Evolutionary conservation across 2,888 invertebrate species (phyloP), one percentile per base, ranked within the genome.

Genomic region (Hofmannophila pseudospretella): DNA sequence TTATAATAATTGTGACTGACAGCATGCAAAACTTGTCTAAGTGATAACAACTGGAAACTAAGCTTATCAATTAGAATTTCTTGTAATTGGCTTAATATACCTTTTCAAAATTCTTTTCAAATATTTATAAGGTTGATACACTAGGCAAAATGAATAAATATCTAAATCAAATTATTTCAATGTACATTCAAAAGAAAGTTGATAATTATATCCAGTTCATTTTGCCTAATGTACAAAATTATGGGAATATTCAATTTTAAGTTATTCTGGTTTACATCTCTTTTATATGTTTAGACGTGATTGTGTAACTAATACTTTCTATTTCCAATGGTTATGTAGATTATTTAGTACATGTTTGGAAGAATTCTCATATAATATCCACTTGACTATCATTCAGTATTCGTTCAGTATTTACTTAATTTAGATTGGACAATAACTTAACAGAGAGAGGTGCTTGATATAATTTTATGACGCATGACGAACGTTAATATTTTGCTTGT

Each of bases 1-100:
- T 72, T 58, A 67, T 65, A 71, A 67, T 68, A 73, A 60, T 63
- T 81, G 84, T 86, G 77, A 85, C 82, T 86, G 76, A 86, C 85
- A 67, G 85, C 85, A 86, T 86, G 85, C 81, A 49, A 65, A 47
- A 61, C 58, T 62, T 61, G 49, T 67, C 65, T 60, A 49, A 58
- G 60, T 67, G 65, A 66, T 75, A 75, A 78, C 66, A 66, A 64
- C 16, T 62, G 68, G 54, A 59, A 63, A 56, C 60, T 46, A 60
- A 63, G 81, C 79, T 82, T 81, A 47, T 52, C 49, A 47, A 64
- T 62, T 81, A 78, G 75, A 65, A 36, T 57, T 63, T 73, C 59
- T 71, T 63, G 70, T 70, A 75, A 84, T 85, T 84, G 84, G 85
- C 84, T 82, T 76, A 44, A 51, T 46, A 54, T 51, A 60, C 59